These are phyloP conservation scores for Rhinogobio ventralis DNA, from an alignment of 2,797 vertebrate genomes.

Conservation along the genomic window DNA sequence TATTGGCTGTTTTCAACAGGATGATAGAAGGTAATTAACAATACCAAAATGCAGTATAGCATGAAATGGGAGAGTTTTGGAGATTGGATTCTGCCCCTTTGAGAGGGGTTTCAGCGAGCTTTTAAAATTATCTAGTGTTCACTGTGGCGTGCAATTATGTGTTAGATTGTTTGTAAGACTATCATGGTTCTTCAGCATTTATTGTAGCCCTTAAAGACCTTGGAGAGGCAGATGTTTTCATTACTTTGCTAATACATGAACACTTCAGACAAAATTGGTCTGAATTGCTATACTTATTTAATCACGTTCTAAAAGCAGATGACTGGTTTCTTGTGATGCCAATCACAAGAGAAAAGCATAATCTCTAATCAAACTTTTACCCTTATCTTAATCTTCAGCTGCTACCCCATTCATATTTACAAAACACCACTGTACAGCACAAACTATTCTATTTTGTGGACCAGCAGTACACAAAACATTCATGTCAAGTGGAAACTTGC, in stretches of 20 bases:
- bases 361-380: not conserved
- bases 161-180: slow-evolving; percentile 49
- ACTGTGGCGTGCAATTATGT: slow-evolving; percentile 33
- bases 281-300: slow-evolving; percentile 49
- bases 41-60: slow-evolving; percentile 55
- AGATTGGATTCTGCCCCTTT: slow-evolving; percentile 47
- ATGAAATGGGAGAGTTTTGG: slow-evolving; percentile 62
- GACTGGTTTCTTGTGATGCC: slow-evolving; percentile 2
- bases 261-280: slow-evolving; percentile 34
- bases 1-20: slow-evolving; percentile 53
- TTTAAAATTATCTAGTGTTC: slow-evolving; percentile 34
- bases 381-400: slow-evolving; percentile 19
- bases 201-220: slow-evolving; percentile 47
- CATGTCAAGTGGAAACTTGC: not conserved
- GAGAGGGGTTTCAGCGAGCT: slow-evolving; percentile 46
- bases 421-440: not conserved
- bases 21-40: slow-evolving; percentile 59
- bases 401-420: not conserved
- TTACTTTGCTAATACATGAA: slow-evolving; percentile 51
- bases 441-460: not conserved
- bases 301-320: slow-evolving; percentile 25
- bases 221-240: slow-evolving; percentile 53
- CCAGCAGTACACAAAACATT: not conserved
- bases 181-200: slow-evolving; percentile 48
- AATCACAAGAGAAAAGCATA: not conserved